These are phyloP conservation scores for Batillaria attramentaria DNA, from an alignment of 1,140 invertebrate species.

Conservation along the genomic window DNA sequence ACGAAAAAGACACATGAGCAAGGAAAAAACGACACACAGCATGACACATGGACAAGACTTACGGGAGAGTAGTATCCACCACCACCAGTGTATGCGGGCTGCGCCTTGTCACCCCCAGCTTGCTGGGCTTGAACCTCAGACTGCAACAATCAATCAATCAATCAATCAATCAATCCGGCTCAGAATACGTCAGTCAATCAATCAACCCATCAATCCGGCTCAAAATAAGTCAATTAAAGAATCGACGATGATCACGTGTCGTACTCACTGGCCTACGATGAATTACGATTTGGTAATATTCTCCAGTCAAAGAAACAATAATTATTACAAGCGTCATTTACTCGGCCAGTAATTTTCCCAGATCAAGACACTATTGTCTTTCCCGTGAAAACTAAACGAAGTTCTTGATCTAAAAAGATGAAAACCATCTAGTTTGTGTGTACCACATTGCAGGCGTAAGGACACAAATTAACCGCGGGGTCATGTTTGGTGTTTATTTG, in stretches of 20 bases:
- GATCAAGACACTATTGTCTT: too few relatives aligned
- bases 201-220: background rate
- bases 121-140: conserved; percentile 24
- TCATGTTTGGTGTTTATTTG: too few relatives aligned
- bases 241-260: background rate
- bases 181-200: background rate
- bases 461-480: too few relatives aligned
- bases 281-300: background rate
- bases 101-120: conserved; percentile 31
- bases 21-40: background rate
- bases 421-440: too few relatives aligned
- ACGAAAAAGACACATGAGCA: background rate
- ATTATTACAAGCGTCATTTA: too few relatives aligned
- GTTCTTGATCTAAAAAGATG: too few relatives aligned
- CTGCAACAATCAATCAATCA: background rate
- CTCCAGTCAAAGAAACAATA: background rate
- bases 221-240: background rate
- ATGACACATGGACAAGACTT: background rate
- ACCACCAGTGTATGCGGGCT: conserved; percentile 15
- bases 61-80: background rate
- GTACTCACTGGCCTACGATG: background rate
- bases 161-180: background rate
- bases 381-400: too few relatives aligned
- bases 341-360: too few relatives aligned
- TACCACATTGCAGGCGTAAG: too few relatives aligned